phyloP scores from a whole-genome alignment of 2,888 invertebrate species.

The Octonoba sinensis region DNA sequence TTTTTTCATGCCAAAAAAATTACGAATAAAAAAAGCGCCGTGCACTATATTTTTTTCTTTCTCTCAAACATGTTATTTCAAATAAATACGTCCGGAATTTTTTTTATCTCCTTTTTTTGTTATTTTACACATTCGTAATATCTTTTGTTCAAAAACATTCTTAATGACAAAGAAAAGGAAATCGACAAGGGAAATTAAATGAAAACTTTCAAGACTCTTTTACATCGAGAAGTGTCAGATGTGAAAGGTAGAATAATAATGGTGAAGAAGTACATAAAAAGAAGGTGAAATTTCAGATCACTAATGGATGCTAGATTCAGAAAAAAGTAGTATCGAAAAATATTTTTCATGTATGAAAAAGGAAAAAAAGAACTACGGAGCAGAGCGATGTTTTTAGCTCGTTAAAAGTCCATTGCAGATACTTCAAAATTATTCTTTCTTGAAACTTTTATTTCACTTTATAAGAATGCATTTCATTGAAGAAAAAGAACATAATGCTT shows the following conservation, averaged over 20 bases:
- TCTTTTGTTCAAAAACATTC: conserved; percentile 28
- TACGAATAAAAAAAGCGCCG: too few relatives aligned
- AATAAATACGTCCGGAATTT: too few relatives aligned
- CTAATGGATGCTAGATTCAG: conserved; percentile 47
- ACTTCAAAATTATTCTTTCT: conserved; percentile 30
- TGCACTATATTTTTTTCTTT: too few relatives aligned
- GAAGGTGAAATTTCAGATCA: conserved; percentile 30
- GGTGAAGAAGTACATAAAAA: conserved; percentile 22
- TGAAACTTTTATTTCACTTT: too few relatives aligned
- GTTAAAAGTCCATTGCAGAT: conserved; percentile 58
- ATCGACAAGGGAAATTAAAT: conserved; percentile 57
- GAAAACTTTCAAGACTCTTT: background rate
- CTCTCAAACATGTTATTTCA: too few relatives aligned
- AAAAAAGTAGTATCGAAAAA: conserved; percentile 45
- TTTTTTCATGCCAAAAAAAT: too few relatives aligned
- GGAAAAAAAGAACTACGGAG: conserved; percentile 42
- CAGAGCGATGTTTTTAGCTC: conserved; percentile 31
- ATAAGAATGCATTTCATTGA: too few relatives aligned
- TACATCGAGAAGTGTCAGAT: conserved; percentile 21
- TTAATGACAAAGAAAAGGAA: conserved; percentile 34
- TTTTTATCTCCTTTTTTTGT: too few relatives aligned
- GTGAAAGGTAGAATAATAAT: conserved; percentile 9
- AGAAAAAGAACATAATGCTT: too few relatives aligned
- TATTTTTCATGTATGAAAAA: conserved; percentile 34
- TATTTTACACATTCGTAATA: conserved; percentile 56